These are phyloP conservation scores for Siniperca obscura DNA, from an alignment of 2,797 vertebrate genomes.

Conservation along the genomic window DNA sequence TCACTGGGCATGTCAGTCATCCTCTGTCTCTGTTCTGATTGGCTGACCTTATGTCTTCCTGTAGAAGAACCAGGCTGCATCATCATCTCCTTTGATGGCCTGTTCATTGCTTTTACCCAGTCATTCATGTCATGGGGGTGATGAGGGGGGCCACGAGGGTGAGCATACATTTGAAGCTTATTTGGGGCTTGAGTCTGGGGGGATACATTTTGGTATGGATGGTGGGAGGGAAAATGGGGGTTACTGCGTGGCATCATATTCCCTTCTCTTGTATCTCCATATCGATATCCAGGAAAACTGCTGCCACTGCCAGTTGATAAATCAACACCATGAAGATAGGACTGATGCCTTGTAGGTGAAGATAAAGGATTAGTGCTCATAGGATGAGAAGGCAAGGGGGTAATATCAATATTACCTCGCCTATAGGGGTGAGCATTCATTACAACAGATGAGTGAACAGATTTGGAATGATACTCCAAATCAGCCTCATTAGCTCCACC, in stretches of 20 bases:
- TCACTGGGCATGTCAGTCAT: conserved; percentile 74
- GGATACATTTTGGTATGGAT: conserved; percentile 79
- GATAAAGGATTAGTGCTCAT: conserved; percentile 79
- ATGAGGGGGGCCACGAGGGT: conserved; percentile 78
- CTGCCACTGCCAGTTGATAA: conserved; percentile 69
- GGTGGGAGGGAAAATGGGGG: conserved; percentile 80
- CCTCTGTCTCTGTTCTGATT: conserved; percentile 80
- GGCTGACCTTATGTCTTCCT: conserved; percentile 76
- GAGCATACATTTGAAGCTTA: conserved; percentile 84
- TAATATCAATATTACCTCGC: conserved; percentile 71
- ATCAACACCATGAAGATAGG: conserved; percentile 83
- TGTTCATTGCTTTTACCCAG: conserved; percentile 83
- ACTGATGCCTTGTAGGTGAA: conserved; percentile 80
- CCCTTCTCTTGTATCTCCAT: conserved; percentile 80
- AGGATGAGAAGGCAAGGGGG: conserved; percentile 70
- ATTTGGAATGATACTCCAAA: conserved; percentile 75
- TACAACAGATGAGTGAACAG: conserved; percentile 72
- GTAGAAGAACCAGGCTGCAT: conserved; percentile 78
- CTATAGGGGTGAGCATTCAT: conserved; percentile 80
- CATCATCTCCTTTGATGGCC: conserved; percentile 81
- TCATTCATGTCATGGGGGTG: conserved; percentile 80
- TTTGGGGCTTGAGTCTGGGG: conserved; percentile 74
- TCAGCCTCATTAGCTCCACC: conserved; percentile 70
- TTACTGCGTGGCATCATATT: conserved; percentile 72
- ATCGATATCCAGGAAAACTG: conserved; percentile 79